These are phyloP conservation scores for Struthidea cinerea DNA, from an alignment of 2,113 vertebrate genomes.

Conservation along the genomic window DNA sequence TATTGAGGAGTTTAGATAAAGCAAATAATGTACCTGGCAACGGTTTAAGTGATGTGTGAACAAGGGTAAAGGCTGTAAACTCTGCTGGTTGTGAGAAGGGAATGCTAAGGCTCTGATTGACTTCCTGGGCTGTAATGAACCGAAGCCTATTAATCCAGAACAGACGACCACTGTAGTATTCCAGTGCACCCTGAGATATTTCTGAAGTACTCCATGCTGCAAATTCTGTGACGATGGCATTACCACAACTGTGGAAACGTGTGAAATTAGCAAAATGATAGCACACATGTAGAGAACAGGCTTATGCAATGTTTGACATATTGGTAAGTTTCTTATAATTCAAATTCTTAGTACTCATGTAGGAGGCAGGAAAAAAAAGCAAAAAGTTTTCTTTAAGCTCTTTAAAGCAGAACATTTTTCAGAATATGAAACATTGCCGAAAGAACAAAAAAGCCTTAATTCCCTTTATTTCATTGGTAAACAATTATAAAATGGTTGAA, in stretches of 20 bases:
- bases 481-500: neutral
- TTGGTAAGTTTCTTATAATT: neutral
- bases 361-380: neutral
- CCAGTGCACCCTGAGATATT: conserved; percentile 58
- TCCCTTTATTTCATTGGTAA: neutral
- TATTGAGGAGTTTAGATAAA: neutral
- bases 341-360: neutral
- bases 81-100: conserved; percentile 63
- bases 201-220: conserved; percentile 71
- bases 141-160: conserved; percentile 73
- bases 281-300: neutral
- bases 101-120: conserved; percentile 65
- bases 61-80: conserved; percentile 70
- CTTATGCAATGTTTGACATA: neutral
- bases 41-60: conserved; percentile 72
- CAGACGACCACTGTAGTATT: conserved; percentile 71
- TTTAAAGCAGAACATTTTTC: neutral
- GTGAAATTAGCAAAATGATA: neutral
- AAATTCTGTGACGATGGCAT: conserved; percentile 51
- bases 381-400: neutral
- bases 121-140: conserved; percentile 72
- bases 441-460: neutral
- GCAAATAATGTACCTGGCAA: conserved; percentile 67
- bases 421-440: neutral
- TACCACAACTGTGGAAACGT: conserved; percentile 23